Conservation (phyloP, 2,113 vertebrate species). For the Pycnonotus jocosus region DNA sequence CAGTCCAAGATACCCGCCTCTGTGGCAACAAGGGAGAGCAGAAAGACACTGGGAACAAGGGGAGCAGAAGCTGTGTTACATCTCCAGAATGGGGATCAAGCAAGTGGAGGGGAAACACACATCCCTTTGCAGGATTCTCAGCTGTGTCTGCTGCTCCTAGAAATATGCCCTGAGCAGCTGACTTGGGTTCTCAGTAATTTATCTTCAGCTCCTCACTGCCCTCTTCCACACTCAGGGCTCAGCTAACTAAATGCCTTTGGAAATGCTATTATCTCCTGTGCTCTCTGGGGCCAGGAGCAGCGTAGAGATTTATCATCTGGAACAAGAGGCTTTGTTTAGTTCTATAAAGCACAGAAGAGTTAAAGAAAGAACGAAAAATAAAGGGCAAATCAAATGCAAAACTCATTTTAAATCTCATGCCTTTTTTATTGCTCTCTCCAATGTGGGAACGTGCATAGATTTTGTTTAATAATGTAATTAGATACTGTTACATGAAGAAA, state of each 20-base stretch:
- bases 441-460: neutral
- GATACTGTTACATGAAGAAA: neutral
- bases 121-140: conserved; percentile 22
- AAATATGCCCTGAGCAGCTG: conserved; percentile 44
- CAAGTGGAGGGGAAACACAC: neutral
- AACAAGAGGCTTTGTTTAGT: conserved; percentile 37
- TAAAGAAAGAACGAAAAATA: conserved; percentile 12
- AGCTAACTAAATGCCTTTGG: conserved; percentile 43
- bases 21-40: conserved; percentile 19
- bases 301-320: conserved; percentile 20
- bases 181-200: conserved; percentile 31
- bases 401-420: neutral
- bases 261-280: conserved; percentile 50
- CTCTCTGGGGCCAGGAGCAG: conserved; percentile 11
- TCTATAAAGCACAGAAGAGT: neutral
- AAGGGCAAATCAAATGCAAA: neutral
- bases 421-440: neutral
- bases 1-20: neutral
- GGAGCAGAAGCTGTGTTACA: neutral
- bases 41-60: neutral
- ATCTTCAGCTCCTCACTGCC: conserved; percentile 34
- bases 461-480: neutral
- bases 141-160: conserved; percentile 33
- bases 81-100: accelerated
- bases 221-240: conserved; percentile 13